A percentile compares a stretch with the other conserved stretches of the same genome.
Evolutionary conservation across 2,888 invertebrate species (phyloP).

Genomic region (Scaptomyza flava): DNA sequence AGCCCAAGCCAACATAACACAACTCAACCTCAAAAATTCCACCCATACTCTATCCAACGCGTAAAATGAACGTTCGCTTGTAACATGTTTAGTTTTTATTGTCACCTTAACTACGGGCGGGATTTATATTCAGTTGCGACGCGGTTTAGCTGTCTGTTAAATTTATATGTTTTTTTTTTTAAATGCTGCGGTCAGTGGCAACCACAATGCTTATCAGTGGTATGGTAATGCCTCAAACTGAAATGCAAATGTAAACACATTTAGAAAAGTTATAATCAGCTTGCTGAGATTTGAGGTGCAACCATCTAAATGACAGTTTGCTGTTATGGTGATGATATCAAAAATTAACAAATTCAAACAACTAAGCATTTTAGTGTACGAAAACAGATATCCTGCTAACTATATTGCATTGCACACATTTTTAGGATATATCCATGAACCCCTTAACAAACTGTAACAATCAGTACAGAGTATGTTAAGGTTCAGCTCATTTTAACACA

Average conservation of each 20-base stretch:
- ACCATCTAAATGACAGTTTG: conserved; percentile 17
- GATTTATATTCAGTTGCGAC: conserved; percentile 28
- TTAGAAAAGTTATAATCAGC: conserved; percentile 43
- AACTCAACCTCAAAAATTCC: background rate
- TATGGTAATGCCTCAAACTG: conserved; percentile 21
- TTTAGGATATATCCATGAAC: background rate
- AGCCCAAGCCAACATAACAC: background rate
- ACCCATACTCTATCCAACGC: background rate
- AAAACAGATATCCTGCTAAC: background rate
- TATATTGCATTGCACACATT: background rate
- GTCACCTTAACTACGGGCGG: conserved; percentile 33
- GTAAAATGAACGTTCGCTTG: conserved; percentile 18
- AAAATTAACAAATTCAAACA: conserved; percentile 1
- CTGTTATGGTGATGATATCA: conserved; percentile 12
- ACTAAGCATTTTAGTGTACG: background rate
- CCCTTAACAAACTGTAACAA: background rate
- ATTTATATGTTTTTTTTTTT: conserved; percentile 10
- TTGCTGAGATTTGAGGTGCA: conserved; percentile 28
- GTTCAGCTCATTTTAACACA: background rate
- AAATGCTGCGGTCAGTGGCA: conserved; percentile 27
- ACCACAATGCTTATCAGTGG: conserved; percentile 26
- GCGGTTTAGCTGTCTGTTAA: conserved; percentile 46
- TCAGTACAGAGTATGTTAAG: background rate
- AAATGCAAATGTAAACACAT: conserved; percentile 29
- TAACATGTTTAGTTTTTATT: conserved; percentile 66